A percentile compares a stretch with the other conserved stretches of the same genome.
Conservation (phyloP, 2,888 invertebrate genomes). For the Agrotis segetum region DNA sequence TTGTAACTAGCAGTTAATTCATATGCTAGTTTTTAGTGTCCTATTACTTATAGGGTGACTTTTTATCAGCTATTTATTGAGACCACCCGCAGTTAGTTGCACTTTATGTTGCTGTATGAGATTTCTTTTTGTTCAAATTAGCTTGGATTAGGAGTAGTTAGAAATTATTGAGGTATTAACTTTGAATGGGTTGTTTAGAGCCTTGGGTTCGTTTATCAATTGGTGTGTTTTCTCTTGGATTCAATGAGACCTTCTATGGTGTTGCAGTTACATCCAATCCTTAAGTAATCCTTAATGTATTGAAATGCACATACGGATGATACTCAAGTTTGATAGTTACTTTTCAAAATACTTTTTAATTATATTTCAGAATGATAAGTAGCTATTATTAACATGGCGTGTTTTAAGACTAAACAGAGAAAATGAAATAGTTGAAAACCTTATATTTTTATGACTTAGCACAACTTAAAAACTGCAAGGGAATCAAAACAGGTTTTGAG, state of each 20-base stretch:
- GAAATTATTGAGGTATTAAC: slow-evolving; percentile 6
- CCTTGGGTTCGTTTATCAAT: background rate
- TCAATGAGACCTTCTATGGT: background rate
- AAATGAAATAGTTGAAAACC: too few relatives aligned
- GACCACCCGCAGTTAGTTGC: slow-evolving; percentile 61
- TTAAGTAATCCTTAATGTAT: background rate
- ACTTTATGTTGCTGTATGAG: slow-evolving; percentile 6
- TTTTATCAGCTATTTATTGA: slow-evolving; percentile 57
- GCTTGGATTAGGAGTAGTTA: slow-evolving; percentile 14
- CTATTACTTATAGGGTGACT: slow-evolving; percentile 61
- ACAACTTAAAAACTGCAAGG: too few relatives aligned
- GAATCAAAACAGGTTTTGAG: too few relatives aligned
- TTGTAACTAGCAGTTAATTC: slow-evolving; percentile 60
- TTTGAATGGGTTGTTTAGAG: background rate
- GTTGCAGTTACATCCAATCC: background rate
- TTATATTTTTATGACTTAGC: too few relatives aligned
- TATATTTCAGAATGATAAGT: too few relatives aligned
- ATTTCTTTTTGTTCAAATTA: slow-evolving; percentile 39
- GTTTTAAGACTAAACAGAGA: too few relatives aligned
- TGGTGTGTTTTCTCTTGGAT: background rate
- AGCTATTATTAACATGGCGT: too few relatives aligned
- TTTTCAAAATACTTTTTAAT: background rate
- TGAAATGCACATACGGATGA: background rate
- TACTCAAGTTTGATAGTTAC: background rate
- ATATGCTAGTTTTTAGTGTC: slow-evolving; percentile 65